A percentile compares a stretch with the other conserved stretches of the same genome.
phyloP scores from a whole-genome alignment of 2,113 vertebrate genomes.

The Bothrops jararaca region DNA sequence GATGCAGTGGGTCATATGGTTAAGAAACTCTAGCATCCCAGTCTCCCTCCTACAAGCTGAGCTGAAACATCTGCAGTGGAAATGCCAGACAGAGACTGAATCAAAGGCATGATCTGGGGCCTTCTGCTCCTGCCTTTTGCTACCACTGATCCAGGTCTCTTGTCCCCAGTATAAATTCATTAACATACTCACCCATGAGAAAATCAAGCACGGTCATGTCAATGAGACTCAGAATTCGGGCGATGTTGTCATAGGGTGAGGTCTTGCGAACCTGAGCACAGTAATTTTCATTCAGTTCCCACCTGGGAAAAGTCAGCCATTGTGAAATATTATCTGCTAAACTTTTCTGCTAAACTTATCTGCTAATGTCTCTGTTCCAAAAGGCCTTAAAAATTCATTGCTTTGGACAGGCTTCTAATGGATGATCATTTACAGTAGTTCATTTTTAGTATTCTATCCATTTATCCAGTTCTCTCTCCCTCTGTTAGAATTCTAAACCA shows the following conservation, averaged over 20 bases:
- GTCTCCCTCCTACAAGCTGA: neutral
- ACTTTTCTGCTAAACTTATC: neutral
- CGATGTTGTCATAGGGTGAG: constrained; percentile 74
- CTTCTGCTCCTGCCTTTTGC: neutral
- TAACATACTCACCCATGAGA: constrained; percentile 76
- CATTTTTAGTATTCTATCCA: neutral
- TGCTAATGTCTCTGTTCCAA: neutral
- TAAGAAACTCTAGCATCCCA: neutral
- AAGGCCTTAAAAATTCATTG: neutral
- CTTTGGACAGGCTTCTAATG: neutral
- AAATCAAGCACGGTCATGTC: constrained; percentile 82
- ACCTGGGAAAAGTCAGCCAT: constrained; percentile 60
- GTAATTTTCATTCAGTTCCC: constrained; percentile 76
- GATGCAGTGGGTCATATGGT: neutral
- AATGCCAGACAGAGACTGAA: neutral
- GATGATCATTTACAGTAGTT: neutral
- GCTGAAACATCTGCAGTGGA: neutral
- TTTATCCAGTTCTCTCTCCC: neutral
- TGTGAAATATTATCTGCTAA: neutral
- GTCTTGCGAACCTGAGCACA: constrained; percentile 71
- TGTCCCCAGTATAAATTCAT: neutral
- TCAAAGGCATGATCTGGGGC: neutral
- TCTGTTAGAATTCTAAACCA: no score
- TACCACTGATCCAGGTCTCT: neutral
- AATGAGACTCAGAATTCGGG: constrained; percentile 77